phyloP scores from a whole-genome alignment of 1,140 invertebrate species.

The Euglossa dilemma region DNA sequence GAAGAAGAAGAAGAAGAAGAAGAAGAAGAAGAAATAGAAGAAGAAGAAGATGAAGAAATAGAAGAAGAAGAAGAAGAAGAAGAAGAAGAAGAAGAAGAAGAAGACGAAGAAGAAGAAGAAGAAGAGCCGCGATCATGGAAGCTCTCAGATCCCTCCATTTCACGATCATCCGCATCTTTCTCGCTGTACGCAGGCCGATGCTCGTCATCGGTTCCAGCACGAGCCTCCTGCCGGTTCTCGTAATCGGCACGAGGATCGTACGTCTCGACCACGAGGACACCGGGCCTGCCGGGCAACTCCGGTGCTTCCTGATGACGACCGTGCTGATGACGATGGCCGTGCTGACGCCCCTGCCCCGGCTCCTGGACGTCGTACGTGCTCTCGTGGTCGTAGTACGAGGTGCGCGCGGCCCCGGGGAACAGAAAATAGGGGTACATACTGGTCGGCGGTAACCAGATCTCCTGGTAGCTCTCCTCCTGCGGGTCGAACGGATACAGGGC shows the following conservation, averaged over 20 bases:
- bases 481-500: slow-evolving; percentile 83
- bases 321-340: slow-evolving; percentile 68
- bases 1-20: slow-evolving; percentile 68
- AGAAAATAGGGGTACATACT: slow-evolving; percentile 84
- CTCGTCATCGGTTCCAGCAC: slow-evolving; percentile 48
- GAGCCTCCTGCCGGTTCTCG: slow-evolving; percentile 61
- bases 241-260: slow-evolving; percentile 71
- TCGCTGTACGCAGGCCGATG: slow-evolving; percentile 40
- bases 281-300: slow-evolving; percentile 72
- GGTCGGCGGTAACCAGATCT: slow-evolving; percentile 83
- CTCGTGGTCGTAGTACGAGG: slow-evolving; percentile 77
- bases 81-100: slow-evolving; percentile 66
- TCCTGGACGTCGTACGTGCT: slow-evolving; percentile 68
- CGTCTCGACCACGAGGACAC: slow-evolving; percentile 64
- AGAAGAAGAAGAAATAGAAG: slow-evolving; percentile 64
- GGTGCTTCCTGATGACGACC: slow-evolving; percentile 70
- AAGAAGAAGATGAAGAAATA: slow-evolving; percentile 64
- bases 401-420: slow-evolving; percentile 81
- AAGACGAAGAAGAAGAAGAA: slow-evolving; percentile 67
- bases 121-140: slow-evolving; percentile 62
- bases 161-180: slow-evolving; percentile 50
- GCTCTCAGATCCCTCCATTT: slow-evolving; percentile 65
- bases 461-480: slow-evolving; percentile 81
- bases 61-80: slow-evolving; percentile 65
- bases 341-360: slow-evolving; percentile 54